Evolutionary conservation across 2,888 invertebrate species (phyloP).

Genomic region (Cheilosia vernalis): DNA sequence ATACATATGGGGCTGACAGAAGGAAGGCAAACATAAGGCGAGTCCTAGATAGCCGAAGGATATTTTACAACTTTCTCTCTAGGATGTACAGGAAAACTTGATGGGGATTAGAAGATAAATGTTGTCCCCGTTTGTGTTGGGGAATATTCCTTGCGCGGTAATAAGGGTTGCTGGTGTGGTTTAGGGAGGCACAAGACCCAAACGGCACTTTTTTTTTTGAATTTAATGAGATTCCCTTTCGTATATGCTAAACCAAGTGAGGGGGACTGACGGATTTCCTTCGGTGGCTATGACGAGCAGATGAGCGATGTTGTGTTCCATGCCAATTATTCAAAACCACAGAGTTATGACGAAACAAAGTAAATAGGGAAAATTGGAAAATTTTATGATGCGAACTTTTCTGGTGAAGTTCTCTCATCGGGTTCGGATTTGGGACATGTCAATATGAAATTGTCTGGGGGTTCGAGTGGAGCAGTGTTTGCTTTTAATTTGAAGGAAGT

Average conservation of each 20-base stretch:
- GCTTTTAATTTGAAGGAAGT: slow-evolving; percentile 64
- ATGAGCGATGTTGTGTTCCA: slow-evolving; percentile 59
- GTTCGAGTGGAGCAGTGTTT: slow-evolving; percentile 44
- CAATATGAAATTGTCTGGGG: slow-evolving; percentile 39
- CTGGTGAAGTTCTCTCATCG: slow-evolving; percentile 38
- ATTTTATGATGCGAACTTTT: slow-evolving; percentile 48
- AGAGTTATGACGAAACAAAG: slow-evolving; percentile 66
- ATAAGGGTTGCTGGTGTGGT: slow-evolving; percentile 57
- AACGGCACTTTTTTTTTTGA: slow-evolving; percentile 27
- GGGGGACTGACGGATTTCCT: slow-evolving; percentile 52
- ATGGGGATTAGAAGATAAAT: slow-evolving; percentile 68
- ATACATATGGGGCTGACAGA: slow-evolving; percentile 34
- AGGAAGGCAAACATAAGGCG: slow-evolving; percentile 53
- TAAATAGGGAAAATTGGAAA: slow-evolving; percentile 69
- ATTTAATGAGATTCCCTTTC: slow-evolving; percentile 61
- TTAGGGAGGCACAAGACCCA: slow-evolving; percentile 21
- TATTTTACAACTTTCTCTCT: slow-evolving; percentile 47
- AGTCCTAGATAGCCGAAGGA: slow-evolving; percentile 65
- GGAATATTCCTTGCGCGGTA: slow-evolving; percentile 54
- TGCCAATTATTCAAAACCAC: slow-evolving; percentile 72
- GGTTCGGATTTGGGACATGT: slow-evolving; percentile 67
- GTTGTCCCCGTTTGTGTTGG: slow-evolving; percentile 60
- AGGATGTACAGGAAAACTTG: slow-evolving; percentile 50
- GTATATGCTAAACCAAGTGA: slow-evolving; percentile 17
- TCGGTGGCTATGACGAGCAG: slow-evolving; percentile 33